Evolutionary conservation across 1,140 invertebrate species (phyloP), one percentile per base, ranked within the genome.

Genomic region (Temnothorax longispinosus): DNA sequence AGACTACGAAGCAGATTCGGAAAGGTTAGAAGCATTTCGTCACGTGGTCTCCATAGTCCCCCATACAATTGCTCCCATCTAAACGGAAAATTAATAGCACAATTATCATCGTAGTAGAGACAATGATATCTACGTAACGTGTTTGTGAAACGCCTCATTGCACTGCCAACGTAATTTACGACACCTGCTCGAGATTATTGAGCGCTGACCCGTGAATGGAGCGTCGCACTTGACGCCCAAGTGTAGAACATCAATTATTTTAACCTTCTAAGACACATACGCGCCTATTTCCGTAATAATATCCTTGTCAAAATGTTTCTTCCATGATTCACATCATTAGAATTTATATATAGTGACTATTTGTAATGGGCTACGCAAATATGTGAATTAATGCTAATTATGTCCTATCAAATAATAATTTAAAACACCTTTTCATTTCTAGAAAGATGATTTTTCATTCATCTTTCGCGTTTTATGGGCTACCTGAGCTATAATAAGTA

Each of bases 21-120:
- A 93, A 93, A 90, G 87, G 91, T 94, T 94, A 94, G 92, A 94
- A 95, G 93, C 94, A 93, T 93, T 94, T 94, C 87, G 87, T 93
- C 89, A 92, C 87, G 93, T 93, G 93, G 91, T 94, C 92, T 90
- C 93, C 93, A 93, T 94, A 93, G 92, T 95, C 93, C 91, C 94
- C 93, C 94, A 95, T 95, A 94, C 94, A 95, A 92, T 95, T 94
- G 94, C 95, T 95, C 89, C 95, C 95, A 95, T 95, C 95, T 95
- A 91, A 87, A 94, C 88, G 93, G 92, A 93, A 95, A 93, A 94
- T 88, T 75, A 64, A 91, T 11, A 86, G 60, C 74, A 60, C 88
- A 18, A 91, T 85, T 87, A 87, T 85, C 65, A 35, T 85, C 27
- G 62, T 76, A 44, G 35, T 18, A 76, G 56, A 77, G 50, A 80